Base-by-base conservation (phyloP, 2,797 vertebrate genomes). In the Novumbra hubbsi region DNA sequence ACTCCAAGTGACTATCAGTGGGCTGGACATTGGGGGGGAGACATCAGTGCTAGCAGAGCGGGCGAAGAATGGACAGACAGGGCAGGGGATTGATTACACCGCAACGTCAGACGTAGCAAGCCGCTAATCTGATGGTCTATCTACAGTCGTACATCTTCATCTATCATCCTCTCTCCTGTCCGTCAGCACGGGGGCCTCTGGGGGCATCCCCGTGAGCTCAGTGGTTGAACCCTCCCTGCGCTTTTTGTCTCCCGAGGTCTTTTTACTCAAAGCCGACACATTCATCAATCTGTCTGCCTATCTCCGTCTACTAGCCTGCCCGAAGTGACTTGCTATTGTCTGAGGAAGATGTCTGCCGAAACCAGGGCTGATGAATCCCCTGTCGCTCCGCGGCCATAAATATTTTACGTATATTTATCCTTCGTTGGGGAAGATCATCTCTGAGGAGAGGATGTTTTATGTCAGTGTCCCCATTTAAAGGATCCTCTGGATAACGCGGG, bases 101-200 rank as follows among this genome's bases (percentile, higher is more conserved):
- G 70, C 75, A 88, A 82, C 78, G 87, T 90, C 83, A 89, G 86
- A 91, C 90, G 87, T 82, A 85, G 85, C 85, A 79, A 84, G 84
- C 82, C 79, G 76, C 90, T 92, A 91, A 94, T 92, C 90, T 91
- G 86, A 89, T 89, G 86, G 88, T 90, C 89, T 83, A 87, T 91
- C 89, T 91, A 84, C 84, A 81, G 88, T 88, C 84, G 72, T 93
- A 87, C 85, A 86, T 93, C 92, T 92, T 92, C 90, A 93, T 94
- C 85, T 85, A 90, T 94, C 92, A 92, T 87, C 76, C 85, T 67
- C 68, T 75, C 70, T 86, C 75, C 80, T 80, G 80, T 85, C 88
- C 81, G 62, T 93, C 92, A 91, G 78, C 84, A 70, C 85, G 14
- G 12, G 41, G 28, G 2, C 80, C 81, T 81, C 83, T 75, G 45